Base-by-base conservation (phyloP, 2,113 vertebrate genomes). In the Toxotes jaculatrix region DNA sequence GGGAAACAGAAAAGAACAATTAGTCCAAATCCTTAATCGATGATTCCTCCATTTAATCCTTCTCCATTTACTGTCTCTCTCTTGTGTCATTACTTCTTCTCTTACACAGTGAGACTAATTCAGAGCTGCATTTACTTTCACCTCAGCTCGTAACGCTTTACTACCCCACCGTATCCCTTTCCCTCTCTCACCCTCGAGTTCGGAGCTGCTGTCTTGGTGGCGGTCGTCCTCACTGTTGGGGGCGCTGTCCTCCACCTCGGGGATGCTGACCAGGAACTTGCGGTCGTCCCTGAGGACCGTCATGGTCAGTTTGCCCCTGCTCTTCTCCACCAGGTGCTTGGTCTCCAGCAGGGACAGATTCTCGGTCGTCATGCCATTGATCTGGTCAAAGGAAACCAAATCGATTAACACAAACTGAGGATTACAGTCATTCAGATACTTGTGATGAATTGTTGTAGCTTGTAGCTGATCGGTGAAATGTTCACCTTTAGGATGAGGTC, bases 401-500 rank as follows among this genome's bases (percentile, higher is more conserved):
- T 9, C 0, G 19, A 57, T 36, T 5, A 47, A 74, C 3, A 61
- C 7, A 67, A n/a, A 32, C 0, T 14, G 17, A 53, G 34, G n/a
- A 59, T 56, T 34, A 56, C 0, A 6, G 19, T 68, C 3, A 1
- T 36, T 31, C 21, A n/a, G n/a, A 21, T 31, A 4, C 3, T 4
- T 19, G 3, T 47, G 13, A n/a, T 14, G 0, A 19, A 42, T n/a
- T 14, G 19, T 8, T 7, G 16, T 70, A 49, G 14, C 14, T 57
- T 57, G 21, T 8, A 27, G 14, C 17, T 4, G 11, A 63, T 47
- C 1, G 3, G n/a, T 19, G 5, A 45, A 12, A 40, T 27, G 3
- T 14, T 47, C 86, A 97, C 98, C 97, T 99, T 97, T 3, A 99
- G 93, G n/a, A 99, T 95, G 23, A 99, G 96, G 87, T 99, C 98